These are phyloP conservation scores for Meiosimyza platycephala DNA, from an alignment of 2,888 invertebrate species.

Conservation along the genomic window DNA sequence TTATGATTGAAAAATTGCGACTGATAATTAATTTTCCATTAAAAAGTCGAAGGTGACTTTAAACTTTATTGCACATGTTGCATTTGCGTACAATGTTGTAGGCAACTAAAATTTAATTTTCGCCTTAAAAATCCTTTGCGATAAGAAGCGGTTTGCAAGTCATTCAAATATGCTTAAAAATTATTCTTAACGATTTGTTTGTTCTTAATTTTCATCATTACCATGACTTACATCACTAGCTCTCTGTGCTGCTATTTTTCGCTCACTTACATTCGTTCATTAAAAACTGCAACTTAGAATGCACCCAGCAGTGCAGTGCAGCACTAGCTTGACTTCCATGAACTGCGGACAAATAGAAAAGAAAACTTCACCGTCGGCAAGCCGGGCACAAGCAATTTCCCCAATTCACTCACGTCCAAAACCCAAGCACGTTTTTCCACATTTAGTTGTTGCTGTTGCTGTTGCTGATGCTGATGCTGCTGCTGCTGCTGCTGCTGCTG, in stretches of 20 bases:
- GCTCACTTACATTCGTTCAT: too few species aligned
- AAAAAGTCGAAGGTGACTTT: too few species aligned
- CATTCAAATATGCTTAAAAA: too few species aligned
- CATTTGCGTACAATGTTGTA: too few species aligned
- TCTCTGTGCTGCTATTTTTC: background rate
- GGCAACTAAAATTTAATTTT: too few species aligned
- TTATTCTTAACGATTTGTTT: too few species aligned
- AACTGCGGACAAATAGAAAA: conserved; percentile 9
- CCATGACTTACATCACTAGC: background rate
- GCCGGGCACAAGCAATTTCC: conserved; percentile 7
- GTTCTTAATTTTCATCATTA: too few species aligned
- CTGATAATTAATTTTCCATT: too few species aligned
- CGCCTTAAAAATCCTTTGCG: too few species aligned
- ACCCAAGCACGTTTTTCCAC: conserved; percentile 31
- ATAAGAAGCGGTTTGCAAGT: too few species aligned
- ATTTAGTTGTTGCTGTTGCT: conserved; percentile 25
- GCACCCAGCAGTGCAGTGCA: background rate
- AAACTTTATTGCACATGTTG: too few species aligned
- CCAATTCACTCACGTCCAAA: background rate
- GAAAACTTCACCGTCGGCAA: conserved; percentile 14
- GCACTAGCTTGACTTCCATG: conserved; percentile 15
- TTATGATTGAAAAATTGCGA: too few species aligned
- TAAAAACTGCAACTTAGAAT: background rate
- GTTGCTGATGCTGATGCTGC: conserved; percentile 9
- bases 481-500: conserved; percentile 20